Conservation (phyloP, 2,797 vertebrate genomes). For the Arremon aurantiirostris region DNA sequence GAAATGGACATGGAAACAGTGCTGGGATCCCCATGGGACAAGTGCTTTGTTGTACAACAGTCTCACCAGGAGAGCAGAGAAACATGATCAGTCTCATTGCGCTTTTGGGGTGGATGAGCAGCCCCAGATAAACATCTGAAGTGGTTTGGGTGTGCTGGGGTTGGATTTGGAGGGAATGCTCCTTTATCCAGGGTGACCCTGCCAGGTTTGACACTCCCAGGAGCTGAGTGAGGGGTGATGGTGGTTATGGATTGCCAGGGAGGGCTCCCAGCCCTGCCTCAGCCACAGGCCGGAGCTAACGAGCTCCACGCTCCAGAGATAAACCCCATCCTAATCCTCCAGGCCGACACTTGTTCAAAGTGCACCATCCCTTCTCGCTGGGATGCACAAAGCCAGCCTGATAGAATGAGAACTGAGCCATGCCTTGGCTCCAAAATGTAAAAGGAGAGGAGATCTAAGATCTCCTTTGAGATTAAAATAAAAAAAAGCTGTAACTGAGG, state of each 20-base stretch:
- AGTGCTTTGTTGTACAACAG: neutral
- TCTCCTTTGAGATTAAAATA: neutral
- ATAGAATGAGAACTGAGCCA: neutral
- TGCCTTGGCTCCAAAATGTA: neutral
- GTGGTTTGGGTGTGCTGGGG: neutral
- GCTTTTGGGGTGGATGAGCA: neutral
- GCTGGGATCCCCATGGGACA: neutral
- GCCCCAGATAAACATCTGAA: conserved; percentile 16
- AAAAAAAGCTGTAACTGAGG: no score
- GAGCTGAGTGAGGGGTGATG: neutral
- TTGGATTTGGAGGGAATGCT: neutral
- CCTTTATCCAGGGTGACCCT: neutral
- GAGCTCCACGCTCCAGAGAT: neutral
- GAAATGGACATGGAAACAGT: conserved; percentile 18
- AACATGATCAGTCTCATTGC: neutral
- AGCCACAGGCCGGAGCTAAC: neutral
- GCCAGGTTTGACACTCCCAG: neutral
- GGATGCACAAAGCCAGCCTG: neutral
- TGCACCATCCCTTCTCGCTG: neutral
- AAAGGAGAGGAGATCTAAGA: neutral
- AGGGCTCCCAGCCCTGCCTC: neutral
- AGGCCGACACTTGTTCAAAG: neutral
- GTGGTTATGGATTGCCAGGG: neutral
- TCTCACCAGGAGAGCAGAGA: neutral
- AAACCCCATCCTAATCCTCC: neutral